These are phyloP conservation scores for Phenganax subtilis DNA, from an alignment of 92 coral and sea anemone genomes.

Conservation along the genomic window DNA sequence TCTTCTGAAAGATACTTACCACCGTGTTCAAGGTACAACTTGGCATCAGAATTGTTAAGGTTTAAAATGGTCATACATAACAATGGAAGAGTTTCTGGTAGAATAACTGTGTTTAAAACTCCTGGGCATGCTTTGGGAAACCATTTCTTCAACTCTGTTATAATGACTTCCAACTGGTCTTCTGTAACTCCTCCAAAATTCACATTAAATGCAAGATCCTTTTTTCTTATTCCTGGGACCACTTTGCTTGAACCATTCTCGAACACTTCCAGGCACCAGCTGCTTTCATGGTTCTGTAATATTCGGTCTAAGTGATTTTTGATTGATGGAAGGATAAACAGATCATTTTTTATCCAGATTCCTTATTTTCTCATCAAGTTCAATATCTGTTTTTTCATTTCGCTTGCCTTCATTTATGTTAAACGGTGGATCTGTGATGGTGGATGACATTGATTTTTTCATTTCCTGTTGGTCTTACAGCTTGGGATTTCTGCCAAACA, in stretches of 20 bases:
- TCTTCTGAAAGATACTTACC: slow-evolving; percentile 4
- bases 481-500: slow-evolving; percentile 50
- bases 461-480: slow-evolving; percentile 41
- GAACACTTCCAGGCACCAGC: neutral
- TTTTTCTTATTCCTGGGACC: slow-evolving; percentile 7
- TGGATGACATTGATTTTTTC: slow-evolving; percentile 34
- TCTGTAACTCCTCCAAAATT: slow-evolving; percentile 13
- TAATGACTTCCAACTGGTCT: neutral
- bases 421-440: too few relatives aligned
- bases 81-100: slow-evolving; percentile 25
- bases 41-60: neutral
- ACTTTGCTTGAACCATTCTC: neutral
- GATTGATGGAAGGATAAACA: neutral
- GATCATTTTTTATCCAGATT: neutral
- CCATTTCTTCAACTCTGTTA: neutral
- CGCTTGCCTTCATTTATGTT: neutral
- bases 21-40: slow-evolving; percentile 13
- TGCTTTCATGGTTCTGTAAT: neutral
- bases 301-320: neutral
- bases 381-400: neutral
- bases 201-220: slow-evolving; percentile 8
- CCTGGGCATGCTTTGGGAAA: slow-evolving; percentile 5
- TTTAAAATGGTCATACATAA: neutral
- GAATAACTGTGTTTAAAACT: slow-evolving; percentile 6
- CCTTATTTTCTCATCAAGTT: slow-evolving; percentile 1